Evolutionary conservation across 2,888 invertebrate genomes (phyloP).

Genomic region (Myopa tessellatipennis): DNA sequence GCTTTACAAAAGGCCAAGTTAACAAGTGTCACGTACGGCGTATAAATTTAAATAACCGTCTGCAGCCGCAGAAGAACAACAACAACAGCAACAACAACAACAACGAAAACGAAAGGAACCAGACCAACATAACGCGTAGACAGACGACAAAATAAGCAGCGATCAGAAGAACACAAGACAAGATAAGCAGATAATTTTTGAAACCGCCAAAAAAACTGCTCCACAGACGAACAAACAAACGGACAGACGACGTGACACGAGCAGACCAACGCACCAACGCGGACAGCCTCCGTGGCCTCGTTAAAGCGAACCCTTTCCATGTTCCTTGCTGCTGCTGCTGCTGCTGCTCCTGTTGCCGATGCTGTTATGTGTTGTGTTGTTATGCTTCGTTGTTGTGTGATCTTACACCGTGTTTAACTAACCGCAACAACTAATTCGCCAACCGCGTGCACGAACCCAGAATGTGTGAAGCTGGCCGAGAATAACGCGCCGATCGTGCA

Average conservation of each 20-base stretch:
- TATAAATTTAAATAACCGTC: slow-evolving; percentile 55
- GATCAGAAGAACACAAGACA: slow-evolving; percentile 27
- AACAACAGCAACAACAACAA: slow-evolving; percentile 7
- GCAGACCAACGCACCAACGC: not conserved
- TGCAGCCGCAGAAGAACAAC: slow-evolving; percentile 13
- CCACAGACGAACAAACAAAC: not conserved
- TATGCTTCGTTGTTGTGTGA: slow-evolving; percentile 42
- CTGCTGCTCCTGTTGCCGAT: slow-evolving; percentile 30
- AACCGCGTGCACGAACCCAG: slow-evolving; percentile 40
- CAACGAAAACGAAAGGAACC: not conserved
- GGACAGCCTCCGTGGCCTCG: not conserved
- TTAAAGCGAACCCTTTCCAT: not conserved
- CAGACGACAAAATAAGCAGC: slow-evolving; percentile 34
- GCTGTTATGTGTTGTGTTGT: slow-evolving; percentile 43
- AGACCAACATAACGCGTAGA: not conserved
- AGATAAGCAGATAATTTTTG: slow-evolving; percentile 34
- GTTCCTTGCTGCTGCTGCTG: not conserved
- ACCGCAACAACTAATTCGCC: slow-evolving; percentile 56
- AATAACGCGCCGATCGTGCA: slow-evolving; percentile 53
- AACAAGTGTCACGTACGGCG: slow-evolving; percentile 64
- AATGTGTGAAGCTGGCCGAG: slow-evolving; percentile 56
- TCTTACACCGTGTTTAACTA: slow-evolving; percentile 64
- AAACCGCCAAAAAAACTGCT: slow-evolving; percentile 19
- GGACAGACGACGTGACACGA: not conserved
- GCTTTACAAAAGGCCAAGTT: slow-evolving; percentile 48